A percentile compares a stretch with the other conserved stretches of the same genome.
phyloP scores from a whole-genome alignment of 64 coral and sea anemone species.

The Pocillopora verrucosa region DNA sequence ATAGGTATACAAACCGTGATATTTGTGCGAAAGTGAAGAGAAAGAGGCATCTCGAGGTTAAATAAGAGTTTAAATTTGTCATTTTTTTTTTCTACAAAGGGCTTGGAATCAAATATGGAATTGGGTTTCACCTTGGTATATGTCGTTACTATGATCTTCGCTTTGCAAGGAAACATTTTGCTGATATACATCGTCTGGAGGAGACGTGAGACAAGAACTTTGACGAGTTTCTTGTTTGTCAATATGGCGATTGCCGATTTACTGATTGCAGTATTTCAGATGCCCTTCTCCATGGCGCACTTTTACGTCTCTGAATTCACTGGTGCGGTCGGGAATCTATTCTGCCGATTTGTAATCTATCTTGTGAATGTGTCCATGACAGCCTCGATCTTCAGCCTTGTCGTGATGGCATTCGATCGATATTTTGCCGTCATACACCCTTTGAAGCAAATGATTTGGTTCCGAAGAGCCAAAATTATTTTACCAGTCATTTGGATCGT shows the following conservation, averaged over 20 bases:
- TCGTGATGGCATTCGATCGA: not conserved
- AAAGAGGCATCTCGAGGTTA: too few relatives aligned
- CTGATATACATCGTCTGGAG: not conserved
- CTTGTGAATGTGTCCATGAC: not conserved
- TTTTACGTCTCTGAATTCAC: not conserved
- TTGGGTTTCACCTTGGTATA: not conserved
- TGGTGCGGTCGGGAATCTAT: not conserved
- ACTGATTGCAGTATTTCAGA: not conserved
- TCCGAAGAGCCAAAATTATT: not conserved
- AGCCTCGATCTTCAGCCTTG: not conserved
- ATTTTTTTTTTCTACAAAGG: too few relatives aligned
- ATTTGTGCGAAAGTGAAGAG: too few relatives aligned
- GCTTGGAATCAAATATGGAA: not conserved
- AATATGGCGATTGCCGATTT: not conserved
- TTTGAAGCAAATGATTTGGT: not conserved
- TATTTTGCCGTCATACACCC: not conserved
- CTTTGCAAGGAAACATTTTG: not conserved
- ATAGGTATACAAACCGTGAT: too few relatives aligned
- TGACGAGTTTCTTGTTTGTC: not conserved
- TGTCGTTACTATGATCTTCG: not conserved
- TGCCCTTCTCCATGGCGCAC: not conserved
- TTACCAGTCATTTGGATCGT: not conserved
- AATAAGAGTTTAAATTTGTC: too few relatives aligned
- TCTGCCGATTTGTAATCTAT: not conserved
- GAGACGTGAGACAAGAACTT: not conserved